These are phyloP conservation scores for Ostrea edulis DNA, from an alignment of 1,140 invertebrate species.

Conservation along the genomic window DNA sequence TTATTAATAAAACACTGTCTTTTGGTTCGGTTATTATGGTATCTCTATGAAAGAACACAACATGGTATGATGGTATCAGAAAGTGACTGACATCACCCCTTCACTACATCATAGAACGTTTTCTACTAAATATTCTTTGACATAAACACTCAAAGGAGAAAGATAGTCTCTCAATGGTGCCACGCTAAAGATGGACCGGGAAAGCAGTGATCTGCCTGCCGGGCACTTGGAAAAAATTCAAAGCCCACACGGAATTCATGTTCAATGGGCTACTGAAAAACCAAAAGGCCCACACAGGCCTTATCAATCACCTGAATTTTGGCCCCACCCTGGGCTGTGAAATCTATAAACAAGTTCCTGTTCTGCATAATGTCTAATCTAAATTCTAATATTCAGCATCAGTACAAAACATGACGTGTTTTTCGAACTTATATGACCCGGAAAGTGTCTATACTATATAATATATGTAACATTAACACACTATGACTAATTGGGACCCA, in stretches of 20 bases:
- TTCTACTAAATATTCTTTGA: background rate
- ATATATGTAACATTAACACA: no score
- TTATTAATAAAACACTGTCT: background rate
- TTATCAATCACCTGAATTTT: no score
- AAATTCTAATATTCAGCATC: no score
- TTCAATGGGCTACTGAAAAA: slow-evolving; percentile 53
- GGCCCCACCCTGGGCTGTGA: no score
- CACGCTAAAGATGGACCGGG: slow-evolving; percentile 46
- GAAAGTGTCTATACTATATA: no score
- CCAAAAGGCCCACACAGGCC: no score
- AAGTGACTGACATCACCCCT: background rate
- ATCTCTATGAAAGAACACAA: background rate
- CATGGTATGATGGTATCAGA: slow-evolving; percentile 31
- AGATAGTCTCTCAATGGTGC: slow-evolving; percentile 6
- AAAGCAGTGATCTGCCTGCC: slow-evolving; percentile 51
- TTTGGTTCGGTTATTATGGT: background rate
- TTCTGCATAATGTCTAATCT: no score
- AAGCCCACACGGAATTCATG: slow-evolving; percentile 48
- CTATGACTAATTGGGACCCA: no score
- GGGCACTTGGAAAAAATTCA: slow-evolving; percentile 52
- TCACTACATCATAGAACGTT: background rate
- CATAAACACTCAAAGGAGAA: background rate
- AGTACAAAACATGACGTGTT: no score
- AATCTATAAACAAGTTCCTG: no score
- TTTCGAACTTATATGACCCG: no score